Evolutionary conservation across 2,797 vertebrate genomes (phyloP), one percentile per base, ranked within the genome.

Genomic region (Hylomyscus alleni): DNA sequence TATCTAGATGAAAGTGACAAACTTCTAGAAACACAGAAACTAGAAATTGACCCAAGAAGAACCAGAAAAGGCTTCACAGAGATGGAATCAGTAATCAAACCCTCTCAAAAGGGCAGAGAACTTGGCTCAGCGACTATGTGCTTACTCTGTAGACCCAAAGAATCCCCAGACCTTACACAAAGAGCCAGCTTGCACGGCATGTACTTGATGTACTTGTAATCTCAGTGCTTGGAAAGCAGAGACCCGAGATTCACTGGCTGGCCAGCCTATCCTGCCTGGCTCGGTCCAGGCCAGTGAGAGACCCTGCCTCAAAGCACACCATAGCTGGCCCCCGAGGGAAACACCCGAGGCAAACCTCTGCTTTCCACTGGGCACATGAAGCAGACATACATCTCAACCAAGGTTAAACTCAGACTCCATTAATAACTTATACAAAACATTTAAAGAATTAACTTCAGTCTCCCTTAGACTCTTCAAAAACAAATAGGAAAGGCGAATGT

Each of bases 11-110:
- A 91, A 93, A 86, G 15, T 17, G 81, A 15, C 15, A 82, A 62
- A 86, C 75, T 91, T 15, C 29, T 54, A 77, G 20, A 91, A 85
- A 84, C 52, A 85, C 22, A 76, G 22, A 90, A 76, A 67, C 72
- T 26, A 89, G 88, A 95, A 90, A 47, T 31, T 89, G 58, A 95
- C 58, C 73, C 9, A 50, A 89, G 34, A 93, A 84, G 82, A 93
- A 93, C 47, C 3, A 87, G 77, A 95, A 95, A 95, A 91, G 50
- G 93, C 82, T 85, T 77, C 72, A 84, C 37, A 89, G 62, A 88
- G 4, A 31, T n/a, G 81, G 50, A 93, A 80, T 90, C 62, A 92
- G 10, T 40, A 85, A 92, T n/a, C 4, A 76, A 88, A 93, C 88
- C 52, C 5, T 22, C 47, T 86, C 65, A 37, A 14, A 20, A 26